These are phyloP conservation scores for Cheilosia vulpina DNA, from an alignment of 2,888 invertebrate genomes.

Conservation along the genomic window DNA sequence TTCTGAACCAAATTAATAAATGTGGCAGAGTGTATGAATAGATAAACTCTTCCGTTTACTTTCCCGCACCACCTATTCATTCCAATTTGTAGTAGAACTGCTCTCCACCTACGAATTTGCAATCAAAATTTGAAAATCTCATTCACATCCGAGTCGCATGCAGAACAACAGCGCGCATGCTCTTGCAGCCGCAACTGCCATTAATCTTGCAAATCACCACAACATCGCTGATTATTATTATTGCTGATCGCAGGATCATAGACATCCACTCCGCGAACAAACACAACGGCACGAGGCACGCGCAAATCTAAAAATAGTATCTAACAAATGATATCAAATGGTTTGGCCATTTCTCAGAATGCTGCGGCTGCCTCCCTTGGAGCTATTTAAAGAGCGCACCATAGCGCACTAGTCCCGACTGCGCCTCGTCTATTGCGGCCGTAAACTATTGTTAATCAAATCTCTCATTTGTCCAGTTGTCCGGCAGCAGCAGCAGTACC, in stretches of 20 bases:
- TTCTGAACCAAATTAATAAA: no score
- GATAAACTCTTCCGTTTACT: background rate
- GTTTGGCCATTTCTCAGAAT: conserved; percentile 67
- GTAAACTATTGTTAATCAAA: conserved; percentile 74
- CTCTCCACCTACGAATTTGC: background rate
- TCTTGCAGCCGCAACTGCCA: conserved; percentile 1
- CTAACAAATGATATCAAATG: conserved; percentile 73
- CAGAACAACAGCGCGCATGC: background rate
- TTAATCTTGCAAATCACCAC: conserved; percentile 38
- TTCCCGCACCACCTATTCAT: background rate
- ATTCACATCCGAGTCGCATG: background rate
- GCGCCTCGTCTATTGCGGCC: conserved; percentile 58
- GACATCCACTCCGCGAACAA: conserved; percentile 9
- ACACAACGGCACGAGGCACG: conserved; percentile 41
- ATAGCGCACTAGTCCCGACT: conserved; percentile 45
- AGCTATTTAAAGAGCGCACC: conserved; percentile 65
- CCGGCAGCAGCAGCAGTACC: conserved; percentile 30
- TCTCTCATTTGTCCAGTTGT: conserved; percentile 73
- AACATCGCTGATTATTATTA: conserved; percentile 45
- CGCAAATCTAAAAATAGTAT: conserved; percentile 64
- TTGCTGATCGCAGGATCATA: conserved; percentile 46
- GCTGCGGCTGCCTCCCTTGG: conserved; percentile 41
- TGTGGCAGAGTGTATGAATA: no score
- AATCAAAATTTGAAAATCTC: conserved; percentile 35
- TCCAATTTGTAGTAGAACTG: background rate